Percentiles rank a stretch among this genome's conserved stretches.
Conservation (phyloP, 1,140 invertebrate species). For the Penaeus indicus region DNA sequence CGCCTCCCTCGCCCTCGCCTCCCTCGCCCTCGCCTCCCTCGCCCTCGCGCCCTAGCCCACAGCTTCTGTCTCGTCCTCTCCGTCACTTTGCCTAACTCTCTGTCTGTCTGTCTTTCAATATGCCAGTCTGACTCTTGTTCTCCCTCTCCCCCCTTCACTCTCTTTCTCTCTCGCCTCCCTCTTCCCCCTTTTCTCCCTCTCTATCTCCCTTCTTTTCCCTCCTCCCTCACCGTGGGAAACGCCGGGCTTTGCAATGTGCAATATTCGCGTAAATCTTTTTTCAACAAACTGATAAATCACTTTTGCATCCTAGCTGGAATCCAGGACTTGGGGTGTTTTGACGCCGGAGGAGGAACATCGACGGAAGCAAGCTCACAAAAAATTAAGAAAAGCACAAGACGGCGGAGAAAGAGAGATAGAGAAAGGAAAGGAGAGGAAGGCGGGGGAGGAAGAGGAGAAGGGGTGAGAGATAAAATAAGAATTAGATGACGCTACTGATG, state of each 20-base stretch:
- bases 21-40: neutral
- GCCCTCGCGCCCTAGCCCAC: too few species aligned
- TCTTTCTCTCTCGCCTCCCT: constrained; percentile 20
- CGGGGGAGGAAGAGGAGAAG: neutral
- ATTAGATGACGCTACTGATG: neutral
- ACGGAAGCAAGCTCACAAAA: neutral
- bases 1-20: too few species aligned
- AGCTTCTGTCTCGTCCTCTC: neutral
- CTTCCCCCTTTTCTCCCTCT: neutral
- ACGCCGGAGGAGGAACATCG: too few species aligned
- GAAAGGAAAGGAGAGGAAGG: neutral
- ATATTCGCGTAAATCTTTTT: too few species aligned
- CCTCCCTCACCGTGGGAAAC: neutral
- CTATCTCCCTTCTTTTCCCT: neutral
- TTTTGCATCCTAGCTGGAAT: too few species aligned
- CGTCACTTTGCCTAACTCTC: neutral
- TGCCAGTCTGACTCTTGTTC: neutral
- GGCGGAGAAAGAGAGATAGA: neutral
- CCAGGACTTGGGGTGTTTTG: too few species aligned
- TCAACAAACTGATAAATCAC: too few species aligned
- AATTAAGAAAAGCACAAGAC: neutral
- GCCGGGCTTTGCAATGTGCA: too few species aligned
- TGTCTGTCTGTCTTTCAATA: neutral
- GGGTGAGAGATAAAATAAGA: neutral
- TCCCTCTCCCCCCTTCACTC: neutral